Evolutionary conservation across 2,113 vertebrate species (phyloP).

Genomic region (Sinocyclocheilus rhinocerous): DNA sequence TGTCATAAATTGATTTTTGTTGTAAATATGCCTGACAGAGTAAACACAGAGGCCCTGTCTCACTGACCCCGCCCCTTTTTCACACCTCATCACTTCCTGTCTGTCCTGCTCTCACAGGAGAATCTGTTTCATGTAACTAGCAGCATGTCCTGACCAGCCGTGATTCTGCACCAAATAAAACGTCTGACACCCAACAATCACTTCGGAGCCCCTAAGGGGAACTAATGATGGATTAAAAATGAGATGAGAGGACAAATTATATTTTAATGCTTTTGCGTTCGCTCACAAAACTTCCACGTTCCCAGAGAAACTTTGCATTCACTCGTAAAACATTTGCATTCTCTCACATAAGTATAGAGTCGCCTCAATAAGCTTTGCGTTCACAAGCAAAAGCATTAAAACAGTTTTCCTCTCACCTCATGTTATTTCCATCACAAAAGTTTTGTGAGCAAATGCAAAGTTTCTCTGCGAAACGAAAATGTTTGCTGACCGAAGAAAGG

Average conservation of each 20-base stretch:
- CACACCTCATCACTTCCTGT: conserved; percentile 40
- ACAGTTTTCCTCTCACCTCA: not conserved
- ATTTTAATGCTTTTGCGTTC: not conserved
- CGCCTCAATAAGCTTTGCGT: not conserved
- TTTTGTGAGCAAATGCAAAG: not conserved
- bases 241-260: not conserved
- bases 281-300: not conserved
- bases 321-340: too few relatives aligned
- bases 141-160: not conserved
- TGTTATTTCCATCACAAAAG: not conserved
- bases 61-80: not conserved
- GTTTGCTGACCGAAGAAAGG: too few relatives aligned
- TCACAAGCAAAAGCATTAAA: not conserved
- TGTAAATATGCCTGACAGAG: conserved; percentile 41
- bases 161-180: not conserved
- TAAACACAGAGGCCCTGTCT: conserved; percentile 66
- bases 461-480: not conserved
- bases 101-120: not conserved
- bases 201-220: not conserved
- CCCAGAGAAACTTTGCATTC: not conserved
- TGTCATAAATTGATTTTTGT: too few relatives aligned
- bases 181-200: not conserved
- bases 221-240: not conserved
- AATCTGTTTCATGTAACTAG: not conserved
- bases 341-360: too few relatives aligned